Base-by-base conservation (phyloP, 2,797 vertebrate species). In the Bovichtus variegatus region DNA sequence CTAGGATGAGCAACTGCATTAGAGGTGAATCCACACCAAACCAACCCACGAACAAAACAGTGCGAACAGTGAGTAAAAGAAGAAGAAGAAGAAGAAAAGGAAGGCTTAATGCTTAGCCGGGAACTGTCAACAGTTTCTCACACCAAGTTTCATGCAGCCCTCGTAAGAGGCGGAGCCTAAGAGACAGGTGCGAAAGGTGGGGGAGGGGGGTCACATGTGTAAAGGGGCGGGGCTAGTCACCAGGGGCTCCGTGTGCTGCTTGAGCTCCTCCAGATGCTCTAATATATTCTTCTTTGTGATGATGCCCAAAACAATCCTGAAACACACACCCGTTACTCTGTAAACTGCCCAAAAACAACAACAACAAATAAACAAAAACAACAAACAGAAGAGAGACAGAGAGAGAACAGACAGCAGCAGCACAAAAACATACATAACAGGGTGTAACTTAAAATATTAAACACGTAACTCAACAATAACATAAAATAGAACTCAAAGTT, bases 251-350 rank as follows among this genome's bases (percentile, higher is more conserved):
- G 96, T 95, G 95, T 96, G 96, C 94, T 96, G 97, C 97, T 98
- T 98, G 97, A 99, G 96, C 96, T 99, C 97, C 96, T 99, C 97
- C 97, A 99, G 98, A 96, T 99, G 98, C 89, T 97, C 97, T 99
- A 99, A 97, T 95, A 99, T 98, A 97, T 99, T 99, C 98, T 99
- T 99, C 98, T 99, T 99, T 95, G 98, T 99, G 98, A 99, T 99
- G 98, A 99, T 98, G 94, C 98, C 98, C 98, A 99, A 99, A 96
- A 99, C 95, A 98, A 96, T 98, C 98, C 98, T 99, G 98, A 95
- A 99, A 99, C 97, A 99, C 97, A 99, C 97, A 96, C 97, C 96
- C 91, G 96, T 97, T 97, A 98, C 96, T 97, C 88, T 84, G 92
- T 90, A 93, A 93, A 95, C 95, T 54, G 78, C 59, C 84, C 78